phyloP scores from a whole-genome alignment of 2,888 invertebrate genomes.

The Quadroppia sp. region DNA sequence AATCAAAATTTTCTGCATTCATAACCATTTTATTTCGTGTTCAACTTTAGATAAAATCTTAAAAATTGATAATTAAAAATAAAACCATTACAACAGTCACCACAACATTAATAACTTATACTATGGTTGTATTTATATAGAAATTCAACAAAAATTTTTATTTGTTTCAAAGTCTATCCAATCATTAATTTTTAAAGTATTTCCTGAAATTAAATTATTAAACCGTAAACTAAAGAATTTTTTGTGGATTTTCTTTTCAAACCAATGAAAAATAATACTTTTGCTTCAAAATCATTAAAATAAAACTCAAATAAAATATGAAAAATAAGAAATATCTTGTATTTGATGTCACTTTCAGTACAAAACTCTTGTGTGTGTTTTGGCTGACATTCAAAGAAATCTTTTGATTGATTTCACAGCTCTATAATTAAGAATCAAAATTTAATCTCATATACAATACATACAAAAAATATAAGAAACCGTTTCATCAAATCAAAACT shows the following conservation, averaged over 20 bases:
- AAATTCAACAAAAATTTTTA: no score
- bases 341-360: neutral
- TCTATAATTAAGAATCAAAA: conserved; percentile 6
- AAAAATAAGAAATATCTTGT: neutral
- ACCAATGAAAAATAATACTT: neutral
- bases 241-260: neutral
- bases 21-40: no score
- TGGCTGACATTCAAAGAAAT: neutral
- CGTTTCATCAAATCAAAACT: neutral
- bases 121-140: no score
- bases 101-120: no score
- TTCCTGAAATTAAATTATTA: no score
- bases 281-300: neutral
- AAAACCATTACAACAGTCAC: no score
- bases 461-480: neutral
- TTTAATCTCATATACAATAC: neutral
- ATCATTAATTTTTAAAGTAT: no score
- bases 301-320: neutral
- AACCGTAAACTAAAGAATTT: no score
- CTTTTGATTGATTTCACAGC: neutral
- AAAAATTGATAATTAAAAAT: no score
- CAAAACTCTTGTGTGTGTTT: neutral
- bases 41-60: no score
- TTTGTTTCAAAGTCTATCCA: no score
- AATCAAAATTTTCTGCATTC: no score